Evolutionary conservation across 2,797 vertebrate species (phyloP).

Genomic region (Mormyrops attenuatus): DNA sequence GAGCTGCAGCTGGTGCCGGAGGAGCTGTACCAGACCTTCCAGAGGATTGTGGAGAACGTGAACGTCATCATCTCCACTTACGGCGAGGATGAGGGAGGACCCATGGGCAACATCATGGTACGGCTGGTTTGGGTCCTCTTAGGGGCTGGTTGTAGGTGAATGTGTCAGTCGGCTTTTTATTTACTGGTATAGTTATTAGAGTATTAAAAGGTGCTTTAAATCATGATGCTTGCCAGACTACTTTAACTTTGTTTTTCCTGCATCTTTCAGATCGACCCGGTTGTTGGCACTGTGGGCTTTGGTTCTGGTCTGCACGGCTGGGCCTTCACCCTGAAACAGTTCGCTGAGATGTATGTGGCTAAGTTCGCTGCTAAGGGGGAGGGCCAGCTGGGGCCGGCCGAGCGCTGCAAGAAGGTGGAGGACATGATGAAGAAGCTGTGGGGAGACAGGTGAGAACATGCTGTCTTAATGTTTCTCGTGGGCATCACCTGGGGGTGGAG

Average conservation of each 20-base stretch:
- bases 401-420: constrained; percentile 88
- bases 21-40: constrained; percentile 89
- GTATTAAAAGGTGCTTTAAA: background rate
- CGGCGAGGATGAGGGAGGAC: constrained; percentile 78
- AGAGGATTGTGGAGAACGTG: constrained; percentile 88
- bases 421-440: constrained; percentile 98
- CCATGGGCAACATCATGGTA: constrained; percentile 91
- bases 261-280: constrained; percentile 78
- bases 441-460: constrained; percentile 62
- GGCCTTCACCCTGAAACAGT: constrained; percentile 96
- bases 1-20: constrained; percentile 87
- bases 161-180: background rate
- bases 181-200: background rate
- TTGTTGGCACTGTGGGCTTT: constrained; percentile 83
- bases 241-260: constrained; percentile 51
- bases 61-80: constrained; percentile 94
- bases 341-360: constrained; percentile 89
- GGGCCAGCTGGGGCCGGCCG: constrained; percentile 59
- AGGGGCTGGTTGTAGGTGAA: background rate
- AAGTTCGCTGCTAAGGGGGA: constrained; percentile 90
- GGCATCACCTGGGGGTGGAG: background rate
- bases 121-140: constrained; percentile 21
- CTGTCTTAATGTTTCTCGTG: background rate
- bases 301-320: constrained; percentile 91
- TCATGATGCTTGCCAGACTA: background rate